Evolutionary conservation across 2,888 invertebrate species (phyloP), one percentile per base, ranked within the genome.

Genomic region (Chrysolina oricalcia): DNA sequence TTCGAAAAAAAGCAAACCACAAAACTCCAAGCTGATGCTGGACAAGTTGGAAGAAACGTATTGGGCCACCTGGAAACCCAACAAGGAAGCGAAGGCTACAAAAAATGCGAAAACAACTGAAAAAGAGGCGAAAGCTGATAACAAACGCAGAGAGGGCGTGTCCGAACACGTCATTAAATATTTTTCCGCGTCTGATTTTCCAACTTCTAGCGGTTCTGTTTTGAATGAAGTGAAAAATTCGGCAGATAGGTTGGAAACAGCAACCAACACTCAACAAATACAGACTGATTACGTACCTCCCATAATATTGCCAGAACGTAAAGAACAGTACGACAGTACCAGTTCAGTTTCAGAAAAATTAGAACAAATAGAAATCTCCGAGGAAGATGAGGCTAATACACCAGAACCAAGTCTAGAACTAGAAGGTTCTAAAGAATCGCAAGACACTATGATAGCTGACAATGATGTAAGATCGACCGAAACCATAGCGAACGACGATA

Each of bases 21-120:
- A 79, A 75, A 62, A 70, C 46, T 74, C 79, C 1, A 84, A 83
- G 75, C 78, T 80, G n/a, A 80, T 83, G 8, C 74, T 86, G 23
- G 83, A 86, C 59, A 86, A 84, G 76, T 73, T 88, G 35, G 88
- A 88, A 78, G 88, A 88, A 80, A 83, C 85, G 1, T 88, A 88
- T 71, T 88, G 88, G 88, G 85, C 87, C 0, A 85, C 84, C 69
- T 88, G 88, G 88, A 88, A 87, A 79, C 88, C 88, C 0, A 81
- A 76, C 40, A 84, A 81, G 56, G 79, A 77, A 15, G 15, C 17
- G 17, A 67, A 69, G 41, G 21, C 15, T 27, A 13, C 59, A n/a
- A 59, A 27, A 59, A 27, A 27, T 27, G 8, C n/a, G n/a, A 59
- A 59, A 15, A 59, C n/a, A n/a, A 40, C 17, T n/a, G 71, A 71